phyloP scores from a whole-genome alignment of 37 sponge, comb jelly and placozoan species.

The Hormiphora californensis region DNA sequence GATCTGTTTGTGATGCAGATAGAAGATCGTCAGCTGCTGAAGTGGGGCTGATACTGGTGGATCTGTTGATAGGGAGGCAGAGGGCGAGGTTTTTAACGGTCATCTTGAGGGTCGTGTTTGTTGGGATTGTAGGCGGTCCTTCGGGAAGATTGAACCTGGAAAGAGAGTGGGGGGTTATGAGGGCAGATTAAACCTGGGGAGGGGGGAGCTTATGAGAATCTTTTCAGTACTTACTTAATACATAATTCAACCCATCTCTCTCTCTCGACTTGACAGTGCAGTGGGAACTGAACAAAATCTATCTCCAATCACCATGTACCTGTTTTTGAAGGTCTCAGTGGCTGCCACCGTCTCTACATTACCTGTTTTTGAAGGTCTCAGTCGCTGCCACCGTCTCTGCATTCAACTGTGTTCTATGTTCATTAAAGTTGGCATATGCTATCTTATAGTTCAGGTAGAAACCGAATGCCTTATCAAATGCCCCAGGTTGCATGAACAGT shows the following conservation, averaged over 20 bases:
- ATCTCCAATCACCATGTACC: too few species aligned
- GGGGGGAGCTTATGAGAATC: too few species aligned
- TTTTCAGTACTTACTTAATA: too few species aligned
- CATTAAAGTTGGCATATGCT: conserved; percentile 32
- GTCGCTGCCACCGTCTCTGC: conserved; percentile 17
- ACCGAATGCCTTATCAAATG: conserved; percentile 29
- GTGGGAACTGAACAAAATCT: too few species aligned
- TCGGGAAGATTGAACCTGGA: conserved; percentile 47
- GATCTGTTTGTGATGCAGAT: conserved; percentile 39
- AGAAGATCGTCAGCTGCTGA: conserved; percentile 19
- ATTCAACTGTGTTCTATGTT: conserved; percentile 6
- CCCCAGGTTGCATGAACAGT: conserved; percentile 53
- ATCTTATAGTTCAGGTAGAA: conserved; percentile 51
- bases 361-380: conserved; percentile 50
- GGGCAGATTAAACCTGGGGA: too few species aligned
- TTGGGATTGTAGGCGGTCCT: conserved; percentile 42
- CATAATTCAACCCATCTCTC: too few species aligned
- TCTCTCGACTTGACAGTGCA: too few species aligned
- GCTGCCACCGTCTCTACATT: conserved; percentile 20
- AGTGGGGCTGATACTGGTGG: not conserved
- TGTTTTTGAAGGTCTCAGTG: conserved; percentile 48
- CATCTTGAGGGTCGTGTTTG: conserved; percentile 29
- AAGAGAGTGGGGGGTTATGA: too few species aligned
- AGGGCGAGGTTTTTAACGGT: conserved; percentile 33
- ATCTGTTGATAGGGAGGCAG: conserved; percentile 3